A percentile compares a stretch with the other conserved stretches of the same genome.
These are phyloP conservation scores for Heliopora coerulea DNA, from an alignment of 92 coral and sea anemone genomes.

Conservation along the genomic window DNA sequence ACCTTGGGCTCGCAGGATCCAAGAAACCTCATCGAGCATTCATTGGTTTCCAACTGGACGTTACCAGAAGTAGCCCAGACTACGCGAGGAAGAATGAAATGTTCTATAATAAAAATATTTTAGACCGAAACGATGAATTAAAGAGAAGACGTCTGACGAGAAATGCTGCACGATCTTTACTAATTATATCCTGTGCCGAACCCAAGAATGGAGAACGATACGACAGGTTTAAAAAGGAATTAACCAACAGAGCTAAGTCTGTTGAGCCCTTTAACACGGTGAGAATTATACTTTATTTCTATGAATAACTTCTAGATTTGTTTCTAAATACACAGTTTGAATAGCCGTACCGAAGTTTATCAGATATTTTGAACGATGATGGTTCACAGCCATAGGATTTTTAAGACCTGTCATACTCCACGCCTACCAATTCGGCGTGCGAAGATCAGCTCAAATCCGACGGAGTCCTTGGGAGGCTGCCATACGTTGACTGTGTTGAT, in stretches of 20 bases:
- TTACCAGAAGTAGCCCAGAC: not conserved
- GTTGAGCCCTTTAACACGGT: constrained; percentile 25
- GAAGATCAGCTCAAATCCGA: too few relatives aligned
- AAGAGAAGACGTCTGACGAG: not conserved
- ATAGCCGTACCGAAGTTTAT: too few relatives aligned
- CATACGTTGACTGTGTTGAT: too few relatives aligned
- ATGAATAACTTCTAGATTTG: too few relatives aligned
- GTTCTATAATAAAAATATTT: not conserved
- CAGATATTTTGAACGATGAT: too few relatives aligned
- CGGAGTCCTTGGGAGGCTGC: too few relatives aligned
- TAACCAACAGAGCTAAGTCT: not conserved
- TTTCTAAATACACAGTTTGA: too few relatives aligned
- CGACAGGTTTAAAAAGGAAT: not conserved
- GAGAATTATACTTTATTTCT: too few relatives aligned
- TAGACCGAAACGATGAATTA: not conserved
- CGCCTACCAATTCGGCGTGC: too few relatives aligned
- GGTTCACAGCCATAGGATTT: too few relatives aligned
- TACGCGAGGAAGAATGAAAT: not conserved
- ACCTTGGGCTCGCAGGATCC: not conserved
- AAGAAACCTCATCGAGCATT: constrained; percentile 23
- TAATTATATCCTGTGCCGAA: constrained; percentile 9
- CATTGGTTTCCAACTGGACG: constrained; percentile 35
- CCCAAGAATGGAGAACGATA: constrained; percentile 2
- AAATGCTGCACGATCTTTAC: constrained; percentile 5
- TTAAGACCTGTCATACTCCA: too few relatives aligned